Evolutionary conservation across 23 tunicate genomes (phyloP).

Genomic region (Botrylloides violaceus): DNA sequence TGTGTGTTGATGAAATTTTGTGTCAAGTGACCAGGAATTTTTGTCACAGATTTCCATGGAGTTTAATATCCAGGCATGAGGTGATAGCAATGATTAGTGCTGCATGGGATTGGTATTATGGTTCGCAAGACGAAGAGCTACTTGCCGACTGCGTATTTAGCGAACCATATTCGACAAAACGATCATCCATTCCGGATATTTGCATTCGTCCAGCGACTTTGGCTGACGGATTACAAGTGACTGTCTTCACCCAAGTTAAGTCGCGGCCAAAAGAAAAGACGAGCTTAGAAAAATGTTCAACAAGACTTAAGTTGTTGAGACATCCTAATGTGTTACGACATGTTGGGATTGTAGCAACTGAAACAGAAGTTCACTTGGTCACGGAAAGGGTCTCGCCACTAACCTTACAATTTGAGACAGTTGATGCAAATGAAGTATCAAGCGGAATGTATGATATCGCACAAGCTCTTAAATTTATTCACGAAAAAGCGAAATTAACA

Average conservation of each 20-base stretch:
- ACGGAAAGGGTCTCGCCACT: conserved; percentile 73
- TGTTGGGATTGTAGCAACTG: conserved; percentile 43
- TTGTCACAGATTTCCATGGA: conserved; percentile 2
- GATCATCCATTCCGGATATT: background rate
- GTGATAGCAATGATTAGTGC: conserved; percentile 44
- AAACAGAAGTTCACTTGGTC: conserved; percentile 59
- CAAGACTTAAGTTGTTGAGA: conserved; percentile 43
- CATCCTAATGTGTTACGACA: conserved; percentile 78
- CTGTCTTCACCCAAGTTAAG: conserved; percentile 37
- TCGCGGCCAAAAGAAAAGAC: conserved; percentile 14
- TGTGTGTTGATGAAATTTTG: no score
- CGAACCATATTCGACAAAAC: conserved; percentile 23
- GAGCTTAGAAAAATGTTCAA: conserved; percentile 1
- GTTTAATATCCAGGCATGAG: background rate
- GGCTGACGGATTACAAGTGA: conserved; percentile 44
- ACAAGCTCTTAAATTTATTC: conserved; percentile 73
- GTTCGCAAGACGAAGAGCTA: conserved; percentile 72
- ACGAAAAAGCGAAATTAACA: conserved; percentile 49
- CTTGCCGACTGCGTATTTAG: conserved; percentile 69
- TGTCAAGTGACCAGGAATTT: no score
- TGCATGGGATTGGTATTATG: conserved; percentile 92
- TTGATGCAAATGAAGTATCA: conserved; percentile 79
- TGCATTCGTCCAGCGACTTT: conserved; percentile 53
- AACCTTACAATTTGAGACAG: conserved; percentile 4
- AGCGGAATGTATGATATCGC: conserved; percentile 89